phyloP scores from a whole-genome alignment of 2,797 vertebrate genomes.

The Hybognathus amarus region DNA sequence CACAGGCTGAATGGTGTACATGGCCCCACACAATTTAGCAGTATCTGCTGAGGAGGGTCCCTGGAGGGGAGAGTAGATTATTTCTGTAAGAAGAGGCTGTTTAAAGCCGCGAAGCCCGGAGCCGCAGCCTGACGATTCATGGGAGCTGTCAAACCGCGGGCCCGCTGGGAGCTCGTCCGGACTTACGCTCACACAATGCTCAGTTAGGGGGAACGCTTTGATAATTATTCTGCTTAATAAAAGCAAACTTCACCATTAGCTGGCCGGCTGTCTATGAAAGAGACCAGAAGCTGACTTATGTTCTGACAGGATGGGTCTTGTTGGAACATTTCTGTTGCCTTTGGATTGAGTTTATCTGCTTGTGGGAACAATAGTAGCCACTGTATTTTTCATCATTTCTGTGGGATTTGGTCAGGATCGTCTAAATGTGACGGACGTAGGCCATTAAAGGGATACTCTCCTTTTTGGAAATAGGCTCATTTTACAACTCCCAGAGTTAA shows the following conservation, averaged over 20 bases:
- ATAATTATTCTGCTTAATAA: slow-evolving; percentile 45
- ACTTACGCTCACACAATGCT: slow-evolving; percentile 28
- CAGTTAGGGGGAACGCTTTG: slow-evolving; percentile 37
- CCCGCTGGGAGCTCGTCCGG: slow-evolving; percentile 61
- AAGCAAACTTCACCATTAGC: slow-evolving; percentile 33
- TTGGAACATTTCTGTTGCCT: not conserved
- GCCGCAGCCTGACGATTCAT: slow-evolving; percentile 64
- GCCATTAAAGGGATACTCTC: no score
- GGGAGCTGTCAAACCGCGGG: slow-evolving; percentile 65
- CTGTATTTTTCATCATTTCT: not conserved
- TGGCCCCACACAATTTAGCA: slow-evolving; percentile 32
- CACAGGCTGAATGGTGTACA: slow-evolving; percentile 3
- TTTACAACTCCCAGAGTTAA: no score
- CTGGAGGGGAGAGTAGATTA: slow-evolving; percentile 47
- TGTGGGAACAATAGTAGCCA: not conserved
- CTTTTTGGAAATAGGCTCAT: no score
- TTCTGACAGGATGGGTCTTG: not conserved
- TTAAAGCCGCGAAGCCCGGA: slow-evolving; percentile 61
- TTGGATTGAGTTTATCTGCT: not conserved
- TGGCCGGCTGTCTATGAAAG: slow-evolving; percentile 1
- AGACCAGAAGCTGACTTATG: not conserved
- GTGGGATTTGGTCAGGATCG: not conserved
- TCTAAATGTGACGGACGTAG: not conserved
- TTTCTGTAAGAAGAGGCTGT: slow-evolving; percentile 58
- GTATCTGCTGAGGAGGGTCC: slow-evolving; percentile 41